Conservation (phyloP, 2,888 invertebrate genomes). For the Hyposoter didymator region DNA sequence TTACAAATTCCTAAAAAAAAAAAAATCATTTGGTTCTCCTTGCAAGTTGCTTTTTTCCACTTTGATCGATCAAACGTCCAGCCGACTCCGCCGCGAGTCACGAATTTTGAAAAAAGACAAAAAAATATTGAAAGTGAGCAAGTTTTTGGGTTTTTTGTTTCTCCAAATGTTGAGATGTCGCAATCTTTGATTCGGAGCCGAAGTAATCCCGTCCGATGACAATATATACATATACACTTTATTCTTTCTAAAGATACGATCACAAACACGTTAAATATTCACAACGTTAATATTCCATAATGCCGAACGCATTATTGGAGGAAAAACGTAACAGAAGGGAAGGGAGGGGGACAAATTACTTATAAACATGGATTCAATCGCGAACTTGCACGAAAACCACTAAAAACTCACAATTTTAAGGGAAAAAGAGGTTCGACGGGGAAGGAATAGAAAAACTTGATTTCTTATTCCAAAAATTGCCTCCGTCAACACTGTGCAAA, state of each 20-base stretch:
- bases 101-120: background rate
- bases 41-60: background rate
- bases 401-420: constrained; percentile 3
- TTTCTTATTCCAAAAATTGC: constrained; percentile 14
- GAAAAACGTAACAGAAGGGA: constrained; percentile 1
- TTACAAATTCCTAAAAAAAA: background rate
- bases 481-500: constrained; percentile 22
- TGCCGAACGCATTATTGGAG: constrained; percentile 9
- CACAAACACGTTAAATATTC: constrained; percentile 40
- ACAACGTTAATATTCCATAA: constrained; percentile 23
- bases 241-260: constrained; percentile 57
- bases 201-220: constrained; percentile 65
- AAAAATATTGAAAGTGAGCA: background rate
- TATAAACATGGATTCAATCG: constrained; percentile 31
- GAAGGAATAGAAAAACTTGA: background rate
- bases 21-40: background rate
- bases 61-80: background rate
- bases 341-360: constrained; percentile 13
- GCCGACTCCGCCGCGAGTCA: no score
- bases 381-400: constrained; percentile 27
- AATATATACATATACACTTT: constrained; percentile 61
- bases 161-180: background rate
- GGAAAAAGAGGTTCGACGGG: background rate
- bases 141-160: background rate
- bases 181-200: constrained; percentile 36